Conservation (phyloP, 2,888 invertebrate genomes). For the Lochmaea capreae region DNA sequence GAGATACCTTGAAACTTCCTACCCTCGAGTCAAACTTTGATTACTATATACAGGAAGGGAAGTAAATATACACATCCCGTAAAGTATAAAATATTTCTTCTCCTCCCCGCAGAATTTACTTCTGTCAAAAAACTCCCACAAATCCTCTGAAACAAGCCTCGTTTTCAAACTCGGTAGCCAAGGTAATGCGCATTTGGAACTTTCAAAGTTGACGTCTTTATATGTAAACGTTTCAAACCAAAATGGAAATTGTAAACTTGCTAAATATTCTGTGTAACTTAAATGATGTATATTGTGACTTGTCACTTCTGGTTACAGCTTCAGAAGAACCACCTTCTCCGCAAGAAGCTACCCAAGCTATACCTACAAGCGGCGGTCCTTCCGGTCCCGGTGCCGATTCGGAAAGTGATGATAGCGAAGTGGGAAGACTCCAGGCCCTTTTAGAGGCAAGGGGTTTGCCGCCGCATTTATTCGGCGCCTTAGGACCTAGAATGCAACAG, state of each 20-base stretch:
- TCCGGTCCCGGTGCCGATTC: constrained; percentile 67
- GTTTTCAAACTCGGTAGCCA: background rate
- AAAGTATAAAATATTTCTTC: too few species aligned
- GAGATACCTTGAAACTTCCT: too few species aligned
- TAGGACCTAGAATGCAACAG: constrained; percentile 97
- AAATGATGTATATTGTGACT: constrained; percentile 36
- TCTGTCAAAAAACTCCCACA: too few species aligned
- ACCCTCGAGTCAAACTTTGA: too few species aligned
- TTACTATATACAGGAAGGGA: too few species aligned
- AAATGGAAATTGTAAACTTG: constrained; percentile 40
- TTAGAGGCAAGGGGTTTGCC: constrained; percentile 95
- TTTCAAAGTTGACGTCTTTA: constrained; percentile 25
- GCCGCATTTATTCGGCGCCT: constrained; percentile 95
- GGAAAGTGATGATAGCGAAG: constrained; percentile 93
- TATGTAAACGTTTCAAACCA: background rate
- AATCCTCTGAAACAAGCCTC: too few species aligned
- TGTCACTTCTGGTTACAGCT: constrained; percentile 50
- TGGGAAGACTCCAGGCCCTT: constrained; percentile 93
- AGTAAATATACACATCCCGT: too few species aligned
- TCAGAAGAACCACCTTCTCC: constrained; percentile 64
- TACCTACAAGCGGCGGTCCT: constrained; percentile 60
- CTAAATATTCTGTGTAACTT: constrained; percentile 33
- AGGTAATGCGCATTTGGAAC: background rate
- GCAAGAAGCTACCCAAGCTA: constrained; percentile 63
- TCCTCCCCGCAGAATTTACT: too few species aligned